Evolutionary conservation across 2,113 vertebrate species (phyloP).

Genomic region (Leucopsar rothschildi): DNA sequence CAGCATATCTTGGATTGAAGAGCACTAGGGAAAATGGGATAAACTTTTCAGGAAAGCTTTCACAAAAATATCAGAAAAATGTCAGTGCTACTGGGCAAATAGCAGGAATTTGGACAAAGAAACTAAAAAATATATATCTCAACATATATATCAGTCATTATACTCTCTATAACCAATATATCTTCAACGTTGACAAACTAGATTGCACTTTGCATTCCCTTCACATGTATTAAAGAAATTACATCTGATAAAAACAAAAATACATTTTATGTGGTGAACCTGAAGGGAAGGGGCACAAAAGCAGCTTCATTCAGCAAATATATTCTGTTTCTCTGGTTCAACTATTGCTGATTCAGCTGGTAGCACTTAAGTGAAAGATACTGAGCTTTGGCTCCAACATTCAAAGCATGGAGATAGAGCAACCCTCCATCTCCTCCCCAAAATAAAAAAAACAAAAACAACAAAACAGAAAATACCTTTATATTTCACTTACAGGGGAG

Average conservation of each 20-base stretch:
- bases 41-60: neutral
- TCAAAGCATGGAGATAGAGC: neutral
- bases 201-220: neutral
- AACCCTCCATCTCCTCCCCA: accelerated
- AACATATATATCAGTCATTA: neutral
- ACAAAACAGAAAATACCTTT: neutral
- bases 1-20: neutral
- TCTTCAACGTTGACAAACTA: neutral
- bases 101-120: neutral
- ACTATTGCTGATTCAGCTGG: neutral
- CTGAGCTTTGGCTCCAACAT: neutral
- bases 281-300: neutral
- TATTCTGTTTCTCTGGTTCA: neutral
- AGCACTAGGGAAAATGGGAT: neutral
- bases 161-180: neutral
- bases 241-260: neutral
- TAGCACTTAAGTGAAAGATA: neutral
- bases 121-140: neutral
- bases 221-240: neutral
- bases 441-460: neutral
- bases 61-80: neutral
- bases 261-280: neutral
- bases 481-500: neutral
- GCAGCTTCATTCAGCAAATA: neutral
- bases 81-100: neutral